phyloP scores from a whole-genome alignment of 2,888 invertebrate species.

The Philonicus albiceps region DNA sequence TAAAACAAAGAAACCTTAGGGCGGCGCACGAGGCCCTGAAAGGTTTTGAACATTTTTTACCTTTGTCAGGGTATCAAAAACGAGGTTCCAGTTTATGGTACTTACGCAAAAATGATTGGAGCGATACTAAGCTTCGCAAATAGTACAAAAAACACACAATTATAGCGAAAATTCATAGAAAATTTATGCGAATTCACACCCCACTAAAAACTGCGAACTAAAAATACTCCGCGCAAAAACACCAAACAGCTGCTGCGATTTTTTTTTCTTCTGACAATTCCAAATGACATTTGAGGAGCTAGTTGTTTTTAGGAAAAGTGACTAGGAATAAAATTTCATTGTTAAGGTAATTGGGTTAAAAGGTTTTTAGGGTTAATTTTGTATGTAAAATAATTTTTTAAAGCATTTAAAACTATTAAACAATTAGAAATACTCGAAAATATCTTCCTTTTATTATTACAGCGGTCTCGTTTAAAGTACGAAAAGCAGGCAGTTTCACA shows the following conservation, averaged over 20 bases:
- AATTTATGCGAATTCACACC: background rate
- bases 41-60: background rate
- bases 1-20: background rate
- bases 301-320: background rate
- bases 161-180: background rate
- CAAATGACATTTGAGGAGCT: background rate
- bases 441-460: background rate
- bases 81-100: background rate
- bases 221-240: background rate
- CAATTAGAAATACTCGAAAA: background rate
- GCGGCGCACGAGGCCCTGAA: background rate
- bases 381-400: background rate
- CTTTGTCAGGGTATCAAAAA: background rate
- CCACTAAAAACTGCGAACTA: background rate
- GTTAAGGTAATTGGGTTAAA: background rate
- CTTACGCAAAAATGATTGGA: background rate
- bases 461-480: background rate
- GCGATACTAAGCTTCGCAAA: background rate
- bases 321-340: background rate
- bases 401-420: too few relatives aligned
- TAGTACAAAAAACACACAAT: background rate
- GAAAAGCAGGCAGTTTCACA: background rate
- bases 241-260: background rate
- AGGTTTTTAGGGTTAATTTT: background rate
- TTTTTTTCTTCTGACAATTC: background rate